Evolutionary conservation across 2,888 invertebrate genomes (phyloP), one percentile per base, ranked within the genome.

Genomic region (Apoda limacodes): DNA sequence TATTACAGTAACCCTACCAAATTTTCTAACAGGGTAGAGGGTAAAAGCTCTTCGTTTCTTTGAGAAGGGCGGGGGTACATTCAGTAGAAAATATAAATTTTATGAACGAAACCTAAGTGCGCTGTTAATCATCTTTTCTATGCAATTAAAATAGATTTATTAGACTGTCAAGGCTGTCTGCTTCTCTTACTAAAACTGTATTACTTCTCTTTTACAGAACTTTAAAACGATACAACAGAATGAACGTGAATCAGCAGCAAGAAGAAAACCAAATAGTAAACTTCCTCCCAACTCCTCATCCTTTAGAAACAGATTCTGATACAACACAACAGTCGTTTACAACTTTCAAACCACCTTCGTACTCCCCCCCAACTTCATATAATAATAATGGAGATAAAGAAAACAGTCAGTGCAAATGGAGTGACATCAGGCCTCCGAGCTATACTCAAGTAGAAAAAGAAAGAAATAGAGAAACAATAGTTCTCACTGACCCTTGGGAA

Each of bases 221-320:
- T 28, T 64, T 89, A 33, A 87, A 87, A 53, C 83, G 88, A 25
- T 88, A 87, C 59, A 87, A 85, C 47, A 65, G 85, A 19, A 82
- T 82, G 54, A 80, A 70, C 43, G 66, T 78, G 17, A 53, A 56
- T 1, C 82, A 57, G 25, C 72, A 62, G 14, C 84, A 84, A 14
- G 86, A 89, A 76, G 89, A 90, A 51, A 88, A 86, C 28, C 91
- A 90, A 48, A 72, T 92, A 35, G 89, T 91, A 31, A 89, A 89
- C 60, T 89, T 92, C 62, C 82, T 91, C 4, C 89, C 90, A 48
- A 74, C 83, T 24, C 83, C 86, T 32, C 65, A 80, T 35, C 72
- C 67, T 53, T 7, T 6, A 6, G 80, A 65, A 34, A 65, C 71
- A 36, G 67, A 66, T 48, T 76, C 66, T 9, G 67, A 74, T 49